phyloP scores from a whole-genome alignment of 2,888 invertebrate genomes.

The Branchellion lobata region DNA sequence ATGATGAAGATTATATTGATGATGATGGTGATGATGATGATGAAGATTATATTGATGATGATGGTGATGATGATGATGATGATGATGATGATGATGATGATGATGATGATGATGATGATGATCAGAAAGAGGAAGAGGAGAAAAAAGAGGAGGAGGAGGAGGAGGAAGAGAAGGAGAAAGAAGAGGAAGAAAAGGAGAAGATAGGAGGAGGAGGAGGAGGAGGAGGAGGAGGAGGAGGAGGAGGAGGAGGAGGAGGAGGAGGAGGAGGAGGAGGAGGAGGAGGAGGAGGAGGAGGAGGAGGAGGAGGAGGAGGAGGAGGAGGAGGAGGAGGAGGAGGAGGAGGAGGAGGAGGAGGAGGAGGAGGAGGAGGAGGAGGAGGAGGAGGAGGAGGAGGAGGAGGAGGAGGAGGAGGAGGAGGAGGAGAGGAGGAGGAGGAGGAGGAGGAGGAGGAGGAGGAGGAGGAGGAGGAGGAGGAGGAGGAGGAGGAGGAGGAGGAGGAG shows the following conservation, averaged over 20 bases:
- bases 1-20: constrained; percentile 65
- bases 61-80: constrained; percentile 35
- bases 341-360: background rate
- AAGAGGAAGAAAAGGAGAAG: constrained; percentile 48
- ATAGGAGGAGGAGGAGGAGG: constrained; percentile 50
- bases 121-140: constrained; percentile 51
- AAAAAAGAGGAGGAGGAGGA: constrained; percentile 46
- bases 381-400: background rate
- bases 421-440: background rate
- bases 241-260: background rate
- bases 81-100: background rate
- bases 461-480: background rate
- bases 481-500: background rate
- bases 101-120: constrained; percentile 44
- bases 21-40: constrained; percentile 53
- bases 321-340: constrained; percentile 34
- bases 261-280: constrained; percentile 46
- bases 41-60: constrained; percentile 38
- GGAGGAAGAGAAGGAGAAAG: constrained; percentile 37
- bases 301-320: constrained; percentile 46
- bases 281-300: constrained; percentile 51
- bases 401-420: background rate
- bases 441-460: background rate
- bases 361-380: background rate
- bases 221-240: constrained; percentile 47